phyloP scores from a whole-genome alignment of 2,797 vertebrate genomes.

The Clarias pachynema region DNA sequence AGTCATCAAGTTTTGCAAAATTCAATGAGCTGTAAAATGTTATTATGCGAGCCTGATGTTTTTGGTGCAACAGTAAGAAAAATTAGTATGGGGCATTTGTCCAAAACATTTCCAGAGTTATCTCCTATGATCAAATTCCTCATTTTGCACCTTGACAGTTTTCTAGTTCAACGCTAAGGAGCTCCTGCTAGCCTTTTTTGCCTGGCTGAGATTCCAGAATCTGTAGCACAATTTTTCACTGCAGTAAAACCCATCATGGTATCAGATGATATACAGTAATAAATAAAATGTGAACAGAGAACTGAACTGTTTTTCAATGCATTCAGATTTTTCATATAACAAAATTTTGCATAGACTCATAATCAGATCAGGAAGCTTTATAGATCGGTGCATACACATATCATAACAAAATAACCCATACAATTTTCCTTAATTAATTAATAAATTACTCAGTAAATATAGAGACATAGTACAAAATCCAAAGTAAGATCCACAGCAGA shows the following conservation, averaged over 20 bases:
- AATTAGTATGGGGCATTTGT: slow-evolving; percentile 2
- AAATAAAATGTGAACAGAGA: background rate
- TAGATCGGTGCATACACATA: background rate
- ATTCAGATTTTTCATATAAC: background rate
- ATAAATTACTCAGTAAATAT: background rate
- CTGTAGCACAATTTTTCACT: background rate
- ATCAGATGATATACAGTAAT: background rate
- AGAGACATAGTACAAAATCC: background rate
- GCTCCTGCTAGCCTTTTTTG: background rate
- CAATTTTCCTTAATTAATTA: too few relatives aligned
- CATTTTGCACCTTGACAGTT: slow-evolving; percentile 13
- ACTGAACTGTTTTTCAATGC: background rate
- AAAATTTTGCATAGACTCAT: background rate
- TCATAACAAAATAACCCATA: background rate
- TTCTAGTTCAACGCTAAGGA: background rate
- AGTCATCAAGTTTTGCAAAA: slow-evolving; percentile 12
- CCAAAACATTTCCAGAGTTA: slow-evolving; percentile 3
- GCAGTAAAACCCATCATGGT: background rate
- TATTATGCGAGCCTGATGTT: slow-evolving; percentile 6
- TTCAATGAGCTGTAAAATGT: slow-evolving; percentile 19
- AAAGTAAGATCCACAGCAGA: background rate
- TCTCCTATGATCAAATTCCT: background rate
- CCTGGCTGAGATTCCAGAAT: background rate
- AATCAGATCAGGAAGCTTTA: background rate
- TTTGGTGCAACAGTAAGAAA: slow-evolving; percentile 4